Base-by-base conservation (phyloP, 2,888 invertebrate species). In the Leptogaster cylindrica region DNA sequence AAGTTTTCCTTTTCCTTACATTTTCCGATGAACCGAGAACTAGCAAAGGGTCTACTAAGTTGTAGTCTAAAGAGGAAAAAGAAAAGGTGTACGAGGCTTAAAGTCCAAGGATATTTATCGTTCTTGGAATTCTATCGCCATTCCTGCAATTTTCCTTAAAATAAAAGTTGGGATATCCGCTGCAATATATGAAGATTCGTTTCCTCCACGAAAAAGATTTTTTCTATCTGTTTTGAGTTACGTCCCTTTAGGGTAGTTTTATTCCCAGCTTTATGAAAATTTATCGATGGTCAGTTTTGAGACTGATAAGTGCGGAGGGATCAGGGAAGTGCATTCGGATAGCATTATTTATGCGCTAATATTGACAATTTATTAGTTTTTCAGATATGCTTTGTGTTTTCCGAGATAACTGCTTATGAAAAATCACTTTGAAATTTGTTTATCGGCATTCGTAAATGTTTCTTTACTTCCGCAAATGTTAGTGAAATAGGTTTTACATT, bases 101-200 rank as follows among this genome's bases (percentile, higher is more conserved):
- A 44, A 28, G 44, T 61, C 28, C 10, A 44, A 25, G 23, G 12
- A 61, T 44, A 61, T 61, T 61, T 61, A 61, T 61, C 16, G 61
- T 61, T 16, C n/a, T 28, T 28, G 8, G 44, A 18, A 44, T 61
- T 61, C 28, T 61, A 61, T 61, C 44, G 28, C 61, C 44, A 61
- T 61, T 6, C 44, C 39, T 44, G 44, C 61, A 44, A 44, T 44
- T 61, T 44, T 55, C 36, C 36, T 55, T 55, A 55, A 39, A 23
- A 55, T 55, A 36, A 55, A 55, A 36, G 55, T 36, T 36, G 39
- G 23, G 20, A 23, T 20, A 23, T 20, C 55, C 14, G 55, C 39
- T 36, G 33, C 36, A 48, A 20, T 64, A 23, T 64, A 64, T 64
- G 28, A 64, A 64, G 64, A 64, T 64, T 64, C 48, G 64, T 64